These are phyloP conservation scores for Sinella curviseta DNA, from an alignment of 1,140 invertebrate species.

Conservation along the genomic window DNA sequence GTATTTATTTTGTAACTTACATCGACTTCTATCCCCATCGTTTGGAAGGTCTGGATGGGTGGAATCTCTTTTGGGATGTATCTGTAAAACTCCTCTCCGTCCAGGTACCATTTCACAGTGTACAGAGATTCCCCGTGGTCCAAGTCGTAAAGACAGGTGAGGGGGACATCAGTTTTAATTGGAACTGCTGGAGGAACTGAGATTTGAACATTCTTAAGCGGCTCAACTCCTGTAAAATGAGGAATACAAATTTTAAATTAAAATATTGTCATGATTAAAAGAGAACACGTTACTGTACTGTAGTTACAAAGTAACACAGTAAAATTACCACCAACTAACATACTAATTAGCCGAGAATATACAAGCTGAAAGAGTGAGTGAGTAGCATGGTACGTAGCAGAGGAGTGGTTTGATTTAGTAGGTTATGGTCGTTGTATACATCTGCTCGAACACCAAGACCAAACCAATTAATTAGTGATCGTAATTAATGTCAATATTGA, in stretches of 20 bases:
- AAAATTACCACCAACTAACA: too few relatives aligned
- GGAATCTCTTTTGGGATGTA: slow-evolving; percentile 47
- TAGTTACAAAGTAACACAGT: too few relatives aligned
- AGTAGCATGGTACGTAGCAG: too few relatives aligned
- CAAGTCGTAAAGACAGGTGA: slow-evolving; percentile 50
- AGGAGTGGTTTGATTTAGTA: too few relatives aligned
- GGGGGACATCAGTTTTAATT: slow-evolving; percentile 48
- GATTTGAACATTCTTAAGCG: slow-evolving; percentile 50
- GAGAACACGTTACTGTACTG: too few relatives aligned
- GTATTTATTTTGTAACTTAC: too few relatives aligned
- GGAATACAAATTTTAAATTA: slow-evolving; percentile 23
- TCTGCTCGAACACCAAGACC: too few relatives aligned
- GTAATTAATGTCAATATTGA: slow-evolving; percentile 25
- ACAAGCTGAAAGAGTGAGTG: too few relatives aligned
- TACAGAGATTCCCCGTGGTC: slow-evolving; percentile 50
- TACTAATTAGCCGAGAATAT: too few relatives aligned
- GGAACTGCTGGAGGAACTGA: slow-evolving; percentile 48
- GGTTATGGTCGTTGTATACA: too few relatives aligned
- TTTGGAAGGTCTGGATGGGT: slow-evolving; percentile 43
- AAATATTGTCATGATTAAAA: not conserved
- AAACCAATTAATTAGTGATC: slow-evolving; percentile 13
- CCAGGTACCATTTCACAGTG: slow-evolving; percentile 54
- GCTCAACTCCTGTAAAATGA: slow-evolving; percentile 49
- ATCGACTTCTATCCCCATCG: slow-evolving; percentile 48
- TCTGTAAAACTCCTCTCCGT: slow-evolving; percentile 50